Evolutionary conservation across 2,797 vertebrate genomes (phyloP).

Genomic region (Typhlichthys eigenmanni): DNA sequence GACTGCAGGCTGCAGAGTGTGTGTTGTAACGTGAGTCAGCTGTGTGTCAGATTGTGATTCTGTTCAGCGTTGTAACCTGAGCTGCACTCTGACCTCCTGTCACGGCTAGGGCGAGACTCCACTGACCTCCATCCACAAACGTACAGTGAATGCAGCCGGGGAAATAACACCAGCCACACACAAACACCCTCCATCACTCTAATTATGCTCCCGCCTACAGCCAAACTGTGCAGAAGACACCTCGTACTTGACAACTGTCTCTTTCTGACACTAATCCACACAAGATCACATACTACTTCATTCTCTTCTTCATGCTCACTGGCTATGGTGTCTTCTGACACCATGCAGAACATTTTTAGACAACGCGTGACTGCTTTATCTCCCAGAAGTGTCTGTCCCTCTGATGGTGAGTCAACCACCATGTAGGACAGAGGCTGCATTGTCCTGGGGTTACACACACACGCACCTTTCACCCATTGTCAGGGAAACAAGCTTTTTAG

Average conservation of each 20-base stretch:
- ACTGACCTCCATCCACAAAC: constrained; percentile 35
- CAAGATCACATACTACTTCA: constrained; percentile 4
- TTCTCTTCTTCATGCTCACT: constrained; percentile 30
- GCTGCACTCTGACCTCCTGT: constrained; percentile 36
- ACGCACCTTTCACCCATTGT: constrained; percentile 29
- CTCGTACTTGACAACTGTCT: constrained; percentile 73
- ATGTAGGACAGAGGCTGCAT: constrained; percentile 12
- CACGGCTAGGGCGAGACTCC: constrained; percentile 40
- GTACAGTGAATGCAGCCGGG: constrained; percentile 50
- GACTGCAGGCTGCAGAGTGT: constrained; percentile 27
- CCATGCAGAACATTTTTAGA: constrained; percentile 24
- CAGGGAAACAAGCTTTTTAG: constrained; percentile 36
- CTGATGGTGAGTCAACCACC: constrained; percentile 23
- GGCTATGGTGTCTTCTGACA: constrained; percentile 35
- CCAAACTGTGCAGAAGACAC: constrained; percentile 68
- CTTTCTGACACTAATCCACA: constrained; percentile 57
- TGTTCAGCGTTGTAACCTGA: constrained; percentile 38
- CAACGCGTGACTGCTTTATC: constrained; percentile 34
- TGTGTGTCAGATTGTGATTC: constrained; percentile 18
- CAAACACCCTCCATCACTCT: constrained; percentile 65
- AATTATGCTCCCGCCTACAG: constrained; percentile 72
- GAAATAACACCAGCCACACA: constrained; percentile 54
- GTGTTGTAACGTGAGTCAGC: constrained; percentile 31
- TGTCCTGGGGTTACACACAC: neutral
- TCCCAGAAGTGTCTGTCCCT: constrained; percentile 19